These are phyloP conservation scores for Morus bassanus DNA, from an alignment of 2,797 vertebrate species.

Conservation along the genomic window DNA sequence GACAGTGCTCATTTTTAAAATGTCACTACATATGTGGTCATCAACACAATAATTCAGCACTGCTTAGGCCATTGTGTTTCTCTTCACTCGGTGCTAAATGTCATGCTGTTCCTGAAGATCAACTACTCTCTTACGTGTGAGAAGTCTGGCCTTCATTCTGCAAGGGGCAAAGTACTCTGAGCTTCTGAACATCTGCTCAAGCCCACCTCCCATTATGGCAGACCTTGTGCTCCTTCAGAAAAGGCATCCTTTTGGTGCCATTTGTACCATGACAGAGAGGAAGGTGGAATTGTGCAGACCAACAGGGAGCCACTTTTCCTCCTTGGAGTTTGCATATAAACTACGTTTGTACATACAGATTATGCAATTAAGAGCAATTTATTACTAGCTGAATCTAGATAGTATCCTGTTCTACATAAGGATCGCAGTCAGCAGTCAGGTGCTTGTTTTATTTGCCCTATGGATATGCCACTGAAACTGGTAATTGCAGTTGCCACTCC, in stretches of 20 bases:
- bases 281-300: background rate
- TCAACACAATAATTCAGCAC: background rate
- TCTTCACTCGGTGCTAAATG: background rate
- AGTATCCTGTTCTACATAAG: background rate
- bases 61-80: background rate
- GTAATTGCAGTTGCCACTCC: background rate
- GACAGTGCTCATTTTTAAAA: constrained; percentile 25
- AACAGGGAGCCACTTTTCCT: background rate
- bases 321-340: background rate
- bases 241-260: background rate
- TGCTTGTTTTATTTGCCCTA: background rate
- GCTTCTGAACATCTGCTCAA: background rate
- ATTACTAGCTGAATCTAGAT: background rate
- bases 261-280: background rate
- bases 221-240: background rate
- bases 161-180: background rate
- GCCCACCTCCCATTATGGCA: background rate
- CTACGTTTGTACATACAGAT: background rate
- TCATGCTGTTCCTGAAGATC: background rate
- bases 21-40: constrained; percentile 12
- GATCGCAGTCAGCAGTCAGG: background rate
- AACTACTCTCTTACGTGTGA: background rate
- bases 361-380: background rate
- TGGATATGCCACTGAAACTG: background rate
- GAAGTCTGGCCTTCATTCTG: background rate